Conservation (phyloP, 2,113 vertebrate species). For the Marmota flaviventris region DNA sequence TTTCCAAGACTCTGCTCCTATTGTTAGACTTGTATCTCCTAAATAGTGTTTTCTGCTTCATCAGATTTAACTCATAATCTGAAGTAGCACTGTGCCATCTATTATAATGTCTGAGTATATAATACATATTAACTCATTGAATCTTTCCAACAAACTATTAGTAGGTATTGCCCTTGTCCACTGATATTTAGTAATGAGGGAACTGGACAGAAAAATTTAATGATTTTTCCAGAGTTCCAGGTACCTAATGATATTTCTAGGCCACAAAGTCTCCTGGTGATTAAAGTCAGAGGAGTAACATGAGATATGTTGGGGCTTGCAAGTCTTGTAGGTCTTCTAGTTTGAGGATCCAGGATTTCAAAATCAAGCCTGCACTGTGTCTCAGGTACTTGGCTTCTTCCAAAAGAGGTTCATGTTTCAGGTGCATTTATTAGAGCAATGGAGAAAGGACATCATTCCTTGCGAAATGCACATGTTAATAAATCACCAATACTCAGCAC, state of each 20-base stretch:
- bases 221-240: not conserved
- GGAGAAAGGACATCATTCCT: not conserved
- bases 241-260: not conserved
- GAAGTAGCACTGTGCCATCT: not conserved
- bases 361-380: too few relatives aligned
- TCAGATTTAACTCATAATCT: not conserved
- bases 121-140: not conserved
- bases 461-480: not conserved
- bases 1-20: not conserved
- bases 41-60: not conserved
- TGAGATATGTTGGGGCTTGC: rapidly evolving
- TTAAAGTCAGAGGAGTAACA: not conserved
- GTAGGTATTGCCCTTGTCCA: not conserved
- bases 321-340: not conserved
- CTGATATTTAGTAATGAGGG: not conserved
- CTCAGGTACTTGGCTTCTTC: not conserved
- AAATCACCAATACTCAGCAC: not conserved
- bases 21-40: not conserved
- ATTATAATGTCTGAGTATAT: not conserved
- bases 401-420: not conserved
- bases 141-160: not conserved
- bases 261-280: rapidly evolving
- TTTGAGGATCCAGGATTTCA: not conserved
- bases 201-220: not conserved
- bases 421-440: not conserved